phyloP scores from a whole-genome alignment of 2,797 vertebrate genomes.

The Clamator glandarius region DNA sequence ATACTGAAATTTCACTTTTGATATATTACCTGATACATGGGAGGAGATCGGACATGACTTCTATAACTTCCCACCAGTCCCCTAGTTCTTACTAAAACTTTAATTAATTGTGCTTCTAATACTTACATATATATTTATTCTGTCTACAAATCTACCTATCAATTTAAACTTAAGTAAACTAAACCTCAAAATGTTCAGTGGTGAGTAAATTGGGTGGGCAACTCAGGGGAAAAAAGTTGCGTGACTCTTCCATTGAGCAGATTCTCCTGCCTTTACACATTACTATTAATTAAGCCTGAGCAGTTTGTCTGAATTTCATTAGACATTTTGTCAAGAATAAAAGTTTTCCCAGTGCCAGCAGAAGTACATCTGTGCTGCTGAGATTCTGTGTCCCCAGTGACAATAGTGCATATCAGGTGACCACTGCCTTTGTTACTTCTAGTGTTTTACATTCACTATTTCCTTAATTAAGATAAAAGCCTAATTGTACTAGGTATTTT shows the following conservation, averaged over 20 bases:
- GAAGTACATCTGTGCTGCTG: neutral
- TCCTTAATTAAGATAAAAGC: neutral
- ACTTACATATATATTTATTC: neutral
- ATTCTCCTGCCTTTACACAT: neutral
- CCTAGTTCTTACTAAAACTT: neutral
- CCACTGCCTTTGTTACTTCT: neutral
- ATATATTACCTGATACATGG: too few relatives aligned
- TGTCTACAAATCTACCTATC: neutral
- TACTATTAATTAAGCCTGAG: neutral
- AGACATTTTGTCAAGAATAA: neutral
- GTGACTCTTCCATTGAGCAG: neutral
- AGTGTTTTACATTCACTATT: neutral
- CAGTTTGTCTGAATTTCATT: neutral
- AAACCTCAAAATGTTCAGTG: neutral
- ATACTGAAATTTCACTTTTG: neutral
- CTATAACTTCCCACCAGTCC: neutral
- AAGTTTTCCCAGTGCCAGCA: neutral
- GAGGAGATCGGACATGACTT: neutral
- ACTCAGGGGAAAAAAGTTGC: neutral
- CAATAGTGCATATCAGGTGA: neutral
- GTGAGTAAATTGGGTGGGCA: neutral
- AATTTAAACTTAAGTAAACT: neutral
- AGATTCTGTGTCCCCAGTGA: neutral
- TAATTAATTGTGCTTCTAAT: neutral
- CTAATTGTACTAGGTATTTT: neutral